Conservation (phyloP, 2,113 vertebrate genomes). For the Podocnemis expansa region DNA sequence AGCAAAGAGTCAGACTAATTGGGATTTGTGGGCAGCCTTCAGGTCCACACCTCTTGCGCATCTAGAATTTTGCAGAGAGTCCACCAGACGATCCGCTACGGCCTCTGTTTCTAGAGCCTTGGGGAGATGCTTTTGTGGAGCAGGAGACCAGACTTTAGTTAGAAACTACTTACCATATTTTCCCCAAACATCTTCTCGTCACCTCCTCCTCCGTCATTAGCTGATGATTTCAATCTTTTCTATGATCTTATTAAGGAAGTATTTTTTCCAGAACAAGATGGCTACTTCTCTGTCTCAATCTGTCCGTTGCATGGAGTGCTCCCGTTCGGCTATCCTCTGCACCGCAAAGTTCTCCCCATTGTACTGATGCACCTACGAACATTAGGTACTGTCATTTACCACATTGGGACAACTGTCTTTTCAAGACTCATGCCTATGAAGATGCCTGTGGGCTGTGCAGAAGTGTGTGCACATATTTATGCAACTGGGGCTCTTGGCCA, state of each 20-base stretch:
- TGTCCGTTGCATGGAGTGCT: too few species aligned
- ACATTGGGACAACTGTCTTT: too few species aligned
- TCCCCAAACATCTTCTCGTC: not conserved
- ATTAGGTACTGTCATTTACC: too few species aligned
- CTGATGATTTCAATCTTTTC: not conserved
- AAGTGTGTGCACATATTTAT: too few species aligned
- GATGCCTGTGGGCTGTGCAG: too few species aligned
- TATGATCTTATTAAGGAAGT: not conserved
- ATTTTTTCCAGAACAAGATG: too few species aligned
- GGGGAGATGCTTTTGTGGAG: not conserved
- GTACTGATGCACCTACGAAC: too few species aligned
- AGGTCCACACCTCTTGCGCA: not conserved
- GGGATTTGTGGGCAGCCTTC: not conserved
- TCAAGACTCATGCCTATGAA: too few species aligned
- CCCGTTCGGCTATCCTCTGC: too few species aligned
- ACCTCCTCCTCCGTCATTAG: not conserved
- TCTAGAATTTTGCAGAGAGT: not conserved
- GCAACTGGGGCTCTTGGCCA: too few species aligned
- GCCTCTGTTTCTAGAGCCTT: not conserved
- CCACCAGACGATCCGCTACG: not conserved
- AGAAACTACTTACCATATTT: not conserved
- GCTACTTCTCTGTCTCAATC: too few species aligned
- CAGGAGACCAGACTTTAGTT: not conserved
- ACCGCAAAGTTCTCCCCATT: too few species aligned
- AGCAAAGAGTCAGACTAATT: not conserved